Evolutionary conservation across 2,113 vertebrate species (phyloP).

Genomic region (Pygoscelis adeliae): DNA sequence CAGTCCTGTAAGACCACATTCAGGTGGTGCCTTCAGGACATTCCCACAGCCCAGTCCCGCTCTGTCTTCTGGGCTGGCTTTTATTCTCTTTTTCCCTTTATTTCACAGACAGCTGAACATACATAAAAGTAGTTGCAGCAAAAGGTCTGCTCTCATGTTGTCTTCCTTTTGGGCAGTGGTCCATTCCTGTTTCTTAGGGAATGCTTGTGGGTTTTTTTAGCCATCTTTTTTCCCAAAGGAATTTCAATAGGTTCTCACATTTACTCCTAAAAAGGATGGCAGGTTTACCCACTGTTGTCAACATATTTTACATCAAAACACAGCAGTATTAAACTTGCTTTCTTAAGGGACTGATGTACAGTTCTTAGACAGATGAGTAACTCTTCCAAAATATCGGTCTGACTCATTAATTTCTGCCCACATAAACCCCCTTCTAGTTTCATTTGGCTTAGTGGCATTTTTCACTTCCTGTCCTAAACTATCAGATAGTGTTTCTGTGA

Average conservation of each 20-base stretch:
- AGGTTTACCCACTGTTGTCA: neutral
- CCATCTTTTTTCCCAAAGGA: neutral
- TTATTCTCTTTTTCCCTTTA: neutral
- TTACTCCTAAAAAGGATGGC: neutral
- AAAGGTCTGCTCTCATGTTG: neutral
- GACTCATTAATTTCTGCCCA: conserved; percentile 42
- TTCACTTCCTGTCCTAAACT: conserved; percentile 17
- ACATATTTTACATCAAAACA: neutral
- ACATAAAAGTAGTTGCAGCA: conserved; percentile 1
- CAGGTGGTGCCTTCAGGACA: neutral
- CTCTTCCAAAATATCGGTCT: conserved; percentile 17
- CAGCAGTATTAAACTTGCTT: neutral
- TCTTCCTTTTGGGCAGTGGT: neutral
- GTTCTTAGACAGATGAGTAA: conserved; percentile 32
- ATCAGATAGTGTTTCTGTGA: neutral
- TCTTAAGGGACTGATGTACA: neutral
- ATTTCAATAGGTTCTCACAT: neutral
- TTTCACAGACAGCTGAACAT: conserved; percentile 34
- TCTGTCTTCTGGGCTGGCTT: neutral
- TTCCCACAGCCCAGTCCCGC: neutral
- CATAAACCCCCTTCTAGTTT: neutral
- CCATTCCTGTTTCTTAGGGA: neutral
- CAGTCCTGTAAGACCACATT: neutral
- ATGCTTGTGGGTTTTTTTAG: neutral
- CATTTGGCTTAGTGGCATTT: neutral